Evolutionary conservation across 2,797 vertebrate species (phyloP).

Genomic region (Phoxinus dragarum): DNA sequence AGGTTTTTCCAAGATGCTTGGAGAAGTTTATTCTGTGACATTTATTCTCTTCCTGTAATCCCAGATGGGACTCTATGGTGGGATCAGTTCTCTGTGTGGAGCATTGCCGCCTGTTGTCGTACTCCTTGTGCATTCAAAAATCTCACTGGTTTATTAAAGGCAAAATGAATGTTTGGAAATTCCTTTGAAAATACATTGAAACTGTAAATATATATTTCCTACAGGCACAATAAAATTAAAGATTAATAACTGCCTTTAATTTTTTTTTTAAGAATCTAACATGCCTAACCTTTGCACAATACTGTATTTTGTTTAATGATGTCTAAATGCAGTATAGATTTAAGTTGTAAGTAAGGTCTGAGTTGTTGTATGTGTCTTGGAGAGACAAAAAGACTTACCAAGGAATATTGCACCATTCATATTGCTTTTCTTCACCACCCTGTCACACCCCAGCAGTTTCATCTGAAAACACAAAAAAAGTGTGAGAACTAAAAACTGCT

Average conservation of each 20-base stretch:
- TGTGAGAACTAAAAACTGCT: not conserved
- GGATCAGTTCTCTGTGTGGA: not conserved
- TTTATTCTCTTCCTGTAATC: not conserved
- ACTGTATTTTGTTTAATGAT: not conserved
- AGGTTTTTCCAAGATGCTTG: not conserved
- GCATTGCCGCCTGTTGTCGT: not conserved
- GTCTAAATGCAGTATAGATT: not conserved
- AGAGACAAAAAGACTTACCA: slow-evolving; percentile 80
- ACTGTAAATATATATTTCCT: not conserved
- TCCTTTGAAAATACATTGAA: not conserved
- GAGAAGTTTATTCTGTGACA: not conserved
- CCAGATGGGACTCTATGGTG: not conserved
- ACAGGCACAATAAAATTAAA: not conserved
- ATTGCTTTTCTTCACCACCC: slow-evolving; percentile 69
- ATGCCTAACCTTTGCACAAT: no score
- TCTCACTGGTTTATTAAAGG: not conserved
- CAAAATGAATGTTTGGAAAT: not conserved
- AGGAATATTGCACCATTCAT: slow-evolving; percentile 87
- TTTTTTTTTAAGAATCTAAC: not conserved
- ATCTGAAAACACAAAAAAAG: slow-evolving; percentile 56
- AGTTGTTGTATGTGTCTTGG: not conserved
- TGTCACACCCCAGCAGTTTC: slow-evolving; percentile 64
- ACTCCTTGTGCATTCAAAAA: not conserved
- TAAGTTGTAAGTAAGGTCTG: not conserved
- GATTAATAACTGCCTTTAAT: not conserved